Evolutionary conservation across 2,888 invertebrate genomes (phyloP), one percentile per base, ranked within the genome.

Genomic region (Prosapia bicincta): DNA sequence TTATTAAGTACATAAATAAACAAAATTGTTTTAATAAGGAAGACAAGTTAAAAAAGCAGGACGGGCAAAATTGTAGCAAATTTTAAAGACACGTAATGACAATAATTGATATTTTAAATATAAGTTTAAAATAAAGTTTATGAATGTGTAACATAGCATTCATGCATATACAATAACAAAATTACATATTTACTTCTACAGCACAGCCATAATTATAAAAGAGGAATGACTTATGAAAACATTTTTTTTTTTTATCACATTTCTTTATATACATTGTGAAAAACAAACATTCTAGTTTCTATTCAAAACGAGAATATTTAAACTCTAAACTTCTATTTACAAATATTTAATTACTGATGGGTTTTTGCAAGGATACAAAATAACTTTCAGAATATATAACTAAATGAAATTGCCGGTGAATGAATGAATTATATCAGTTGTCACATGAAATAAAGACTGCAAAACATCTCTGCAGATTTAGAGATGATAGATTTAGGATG

Each of bases 201-300:
- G 74, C 74, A 74, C 74, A 74, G 69, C 74, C 74, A 74, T 65
- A 69, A 68, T n/a, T 73, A 32, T 38, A 30, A 74, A 69, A 24
- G 69, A 74, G 74, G 69, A 74, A 69, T 69, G 69, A 74, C 65
- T 69, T 25, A 68, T 74, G n/a, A 32, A n/a, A 67, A 54, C 66
- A 24, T 26, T 54, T 69, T 74, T 69, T 24, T 69, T 69, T 38
- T 20, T 15, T 74, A 74, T 74, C 74, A 74, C 74, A 74, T 69
- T 74, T 24, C 65, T 69, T 74, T 74, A 74, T 74, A 30, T 69
- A 74, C 74, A 71, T 24, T 69, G 69, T 28, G 26, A 13, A 69
- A n/a, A 54, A 13, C 3, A 54, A 54, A 5, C 20, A 54, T 38
- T 13, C 15, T 38, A 38, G 15, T 7, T 38, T 28, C 28, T 9